A percentile compares a stretch with the other conserved stretches of the same genome.
Conservation (phyloP, 2,888 invertebrate species). For the Metallyticus violacea region DNA sequence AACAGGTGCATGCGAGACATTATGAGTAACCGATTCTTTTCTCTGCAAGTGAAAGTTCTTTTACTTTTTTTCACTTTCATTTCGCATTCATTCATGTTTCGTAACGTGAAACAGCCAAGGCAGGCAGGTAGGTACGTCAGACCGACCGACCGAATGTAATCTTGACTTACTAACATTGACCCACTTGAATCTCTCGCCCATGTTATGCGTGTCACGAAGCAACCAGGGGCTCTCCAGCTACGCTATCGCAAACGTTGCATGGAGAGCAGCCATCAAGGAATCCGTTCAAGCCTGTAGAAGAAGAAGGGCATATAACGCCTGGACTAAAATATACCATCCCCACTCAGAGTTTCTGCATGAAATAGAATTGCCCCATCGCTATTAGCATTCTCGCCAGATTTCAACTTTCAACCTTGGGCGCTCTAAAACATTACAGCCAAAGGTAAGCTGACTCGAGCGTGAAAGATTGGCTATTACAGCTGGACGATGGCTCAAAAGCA, state of each 20-base stretch:
- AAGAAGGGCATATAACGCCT: background rate
- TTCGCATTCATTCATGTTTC: background rate
- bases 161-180: slow-evolving; percentile 49
- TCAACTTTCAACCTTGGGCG: no score
- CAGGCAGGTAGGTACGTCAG: background rate
- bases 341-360: no score
- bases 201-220: background rate
- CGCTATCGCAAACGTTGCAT: background rate
- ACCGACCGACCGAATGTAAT: slow-evolving; percentile 34
- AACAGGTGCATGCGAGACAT: background rate
- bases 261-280: background rate
- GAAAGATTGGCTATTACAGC: no score
- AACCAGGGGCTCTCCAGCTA: background rate
- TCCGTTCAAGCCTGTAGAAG: background rate
- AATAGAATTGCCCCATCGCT: no score
- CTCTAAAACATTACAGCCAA: no score
- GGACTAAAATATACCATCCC: no score
- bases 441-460: no score
- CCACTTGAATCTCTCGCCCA: slow-evolving; percentile 39
- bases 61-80: background rate
- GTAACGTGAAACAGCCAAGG: background rate
- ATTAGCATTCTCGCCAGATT: no score
- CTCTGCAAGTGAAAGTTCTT: background rate
- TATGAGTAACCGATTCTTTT: background rate
- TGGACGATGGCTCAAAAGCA: no score